Percentiles rank a stretch among this genome's conserved stretches.
These are phyloP conservation scores for Eristalis arbustorum DNA, from an alignment of 2,888 invertebrate genomes.

Conservation along the genomic window DNA sequence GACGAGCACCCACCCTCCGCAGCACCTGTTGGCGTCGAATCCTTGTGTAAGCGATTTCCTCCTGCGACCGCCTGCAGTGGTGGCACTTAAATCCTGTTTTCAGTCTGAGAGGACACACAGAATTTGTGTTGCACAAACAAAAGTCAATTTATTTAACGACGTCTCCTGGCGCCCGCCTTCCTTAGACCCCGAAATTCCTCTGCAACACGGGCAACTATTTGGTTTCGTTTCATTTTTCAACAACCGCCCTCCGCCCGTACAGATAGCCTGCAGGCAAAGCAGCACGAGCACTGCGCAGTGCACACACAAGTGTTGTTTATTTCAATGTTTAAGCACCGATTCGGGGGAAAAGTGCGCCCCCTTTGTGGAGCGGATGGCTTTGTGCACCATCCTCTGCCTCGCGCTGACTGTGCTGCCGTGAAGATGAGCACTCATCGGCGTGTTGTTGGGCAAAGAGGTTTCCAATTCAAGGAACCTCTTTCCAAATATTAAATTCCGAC, in stretches of 20 bases:
- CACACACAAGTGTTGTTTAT: constrained; percentile 52
- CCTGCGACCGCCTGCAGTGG: constrained; percentile 19
- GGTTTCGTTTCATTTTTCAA: not conserved
- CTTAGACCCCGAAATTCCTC: constrained; percentile 20
- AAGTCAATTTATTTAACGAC: constrained; percentile 50
- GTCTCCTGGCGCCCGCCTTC: not conserved
- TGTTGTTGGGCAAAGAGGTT: constrained; percentile 42
- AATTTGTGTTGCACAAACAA: constrained; percentile 64
- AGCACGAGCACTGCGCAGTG: constrained; percentile 12
- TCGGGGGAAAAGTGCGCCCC: constrained; percentile 24
- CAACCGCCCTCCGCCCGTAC: not conserved
- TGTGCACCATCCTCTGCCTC: not conserved
- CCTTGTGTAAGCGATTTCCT: constrained; percentile 5
- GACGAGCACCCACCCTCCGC: not conserved
- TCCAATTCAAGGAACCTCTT: constrained; percentile 47
- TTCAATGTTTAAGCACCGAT: constrained; percentile 52
- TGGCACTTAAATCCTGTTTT: constrained; percentile 55
- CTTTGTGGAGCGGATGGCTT: constrained; percentile 27
- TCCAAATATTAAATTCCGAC: constrained; percentile 41
- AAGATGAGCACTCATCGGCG: constrained; percentile 32
- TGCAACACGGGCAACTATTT: constrained; percentile 20
- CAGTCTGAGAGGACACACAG: constrained; percentile 34
- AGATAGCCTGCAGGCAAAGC: constrained; percentile 45
- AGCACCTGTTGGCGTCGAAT: not conserved
- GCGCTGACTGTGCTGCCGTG: not conserved